Base-by-base conservation (phyloP, 2,113 vertebrate genomes). In the Bubalus kerabau region DNA sequence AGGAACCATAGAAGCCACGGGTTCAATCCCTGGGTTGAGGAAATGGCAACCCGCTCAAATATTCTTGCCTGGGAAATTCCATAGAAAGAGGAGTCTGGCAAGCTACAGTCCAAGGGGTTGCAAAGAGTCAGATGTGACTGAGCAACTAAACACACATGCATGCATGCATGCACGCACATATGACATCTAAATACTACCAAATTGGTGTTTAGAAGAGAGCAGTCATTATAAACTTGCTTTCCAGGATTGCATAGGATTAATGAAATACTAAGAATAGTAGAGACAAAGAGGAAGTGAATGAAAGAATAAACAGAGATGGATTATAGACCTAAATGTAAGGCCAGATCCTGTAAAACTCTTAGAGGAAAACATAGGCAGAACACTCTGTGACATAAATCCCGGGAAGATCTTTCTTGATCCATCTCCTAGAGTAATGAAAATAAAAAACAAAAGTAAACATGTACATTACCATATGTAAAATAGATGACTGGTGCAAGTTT, bases 91-190 rank as follows among this genome's bases (percentile, higher is more conserved):
- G 36, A 74, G 67, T 40, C 67, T 40, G n/a, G 67, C n/a, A 74
- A 24, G 21, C 36, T 74, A 43, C 21, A 24, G 19, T 24, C 71
- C 36, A 43, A 40, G 71, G 36, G 23, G 3, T 43, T 43, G 36
- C 36, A 43, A 74, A 74, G 71, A 74, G 71, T 43, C 71, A 74
- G 21, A 24, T 16, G 28, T 36, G 71, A 74, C 2, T 14, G 71
- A 74, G 36, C 71, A 43, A 74, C 36, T 74, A 43, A 74, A 7
- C 36, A 74, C 0, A 36, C 4, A n/a, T 10, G 64, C 32, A 36
- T 0, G 36, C 36, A 74, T 5, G 5, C 67, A 74, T 5, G 0
- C 71, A 43, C 36, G 0, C 71, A 43, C 36, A 23, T 80, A 16
- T 71, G 78, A 52, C 60, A 60, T 84, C 30, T 62, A 76, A 36